phyloP scores from a whole-genome alignment of 2,113 vertebrate genomes.

The Rhabdornis inornatus region DNA sequence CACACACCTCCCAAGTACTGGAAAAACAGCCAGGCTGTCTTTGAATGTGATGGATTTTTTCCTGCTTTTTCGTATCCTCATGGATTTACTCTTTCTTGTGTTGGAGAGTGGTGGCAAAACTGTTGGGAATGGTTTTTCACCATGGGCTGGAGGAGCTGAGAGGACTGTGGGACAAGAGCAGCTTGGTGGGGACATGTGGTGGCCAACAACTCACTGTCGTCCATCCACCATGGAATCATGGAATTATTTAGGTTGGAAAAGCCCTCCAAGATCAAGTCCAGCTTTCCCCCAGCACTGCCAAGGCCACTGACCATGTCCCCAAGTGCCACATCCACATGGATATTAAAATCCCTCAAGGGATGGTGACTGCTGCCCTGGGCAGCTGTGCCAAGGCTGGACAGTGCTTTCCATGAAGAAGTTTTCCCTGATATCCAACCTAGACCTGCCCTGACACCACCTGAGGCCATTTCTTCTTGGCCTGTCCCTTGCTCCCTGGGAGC shows the following conservation, averaged over 20 bases:
- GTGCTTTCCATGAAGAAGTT: not conserved
- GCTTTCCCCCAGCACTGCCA: not conserved
- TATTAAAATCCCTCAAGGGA: not conserved
- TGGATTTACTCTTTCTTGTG: not conserved
- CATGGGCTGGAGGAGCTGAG: fast-evolving
- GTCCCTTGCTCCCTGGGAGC: not conserved
- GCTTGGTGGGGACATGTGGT: fast-evolving
- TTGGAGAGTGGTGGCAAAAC: not conserved
- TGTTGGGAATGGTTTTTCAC: not conserved
- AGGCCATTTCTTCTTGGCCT: not conserved
- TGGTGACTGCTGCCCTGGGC: not conserved
- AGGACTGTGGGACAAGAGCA: not conserved
- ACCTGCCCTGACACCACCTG: not conserved
- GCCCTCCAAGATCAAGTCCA: not conserved
- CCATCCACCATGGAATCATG: not conserved
- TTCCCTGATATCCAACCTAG: not conserved
- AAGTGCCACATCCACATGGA: not conserved
- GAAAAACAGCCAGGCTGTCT: not conserved
- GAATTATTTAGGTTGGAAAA: not conserved
- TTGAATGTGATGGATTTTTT: not conserved
- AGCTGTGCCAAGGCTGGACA: not conserved
- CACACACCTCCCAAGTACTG: not conserved
- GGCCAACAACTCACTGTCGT: fast-evolving
- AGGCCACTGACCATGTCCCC: not conserved
- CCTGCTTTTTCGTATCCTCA: not conserved